Conservation (phyloP, 2,113 vertebrate genomes). For the Heloderma charlesbogerti region DNA sequence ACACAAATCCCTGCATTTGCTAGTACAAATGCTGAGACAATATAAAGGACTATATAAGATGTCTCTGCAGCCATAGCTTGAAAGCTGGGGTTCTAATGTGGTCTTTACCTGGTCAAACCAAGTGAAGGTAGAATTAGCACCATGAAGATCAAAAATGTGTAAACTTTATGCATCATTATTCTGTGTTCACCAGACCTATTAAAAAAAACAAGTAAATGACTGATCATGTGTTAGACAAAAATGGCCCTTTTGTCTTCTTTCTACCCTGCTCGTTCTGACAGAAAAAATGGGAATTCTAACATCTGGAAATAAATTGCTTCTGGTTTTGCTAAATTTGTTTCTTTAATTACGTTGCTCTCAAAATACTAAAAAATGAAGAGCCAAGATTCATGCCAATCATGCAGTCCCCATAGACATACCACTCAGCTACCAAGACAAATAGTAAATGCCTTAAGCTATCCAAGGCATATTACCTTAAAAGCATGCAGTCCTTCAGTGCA, state of each 20-base stretch:
- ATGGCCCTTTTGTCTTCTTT: background rate
- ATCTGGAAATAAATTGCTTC: background rate
- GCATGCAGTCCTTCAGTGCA: background rate
- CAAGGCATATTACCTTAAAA: background rate
- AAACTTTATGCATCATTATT: conserved; percentile 95
- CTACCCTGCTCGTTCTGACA: background rate
- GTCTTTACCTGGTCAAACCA: conserved; percentile 93
- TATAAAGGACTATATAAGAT: background rate
- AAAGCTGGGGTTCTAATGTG: background rate
- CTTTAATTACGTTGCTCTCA: background rate
- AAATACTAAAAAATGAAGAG: background rate
- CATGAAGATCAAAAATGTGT: conserved; percentile 97
- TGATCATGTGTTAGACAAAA: background rate
- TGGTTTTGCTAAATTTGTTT: background rate
- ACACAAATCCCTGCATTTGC: background rate
- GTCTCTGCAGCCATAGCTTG: background rate
- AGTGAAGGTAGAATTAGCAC: conserved; percentile 95
- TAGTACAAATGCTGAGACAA: too few relatives aligned
- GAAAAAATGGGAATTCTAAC: background rate
- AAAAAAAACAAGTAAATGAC: conserved; percentile 29
- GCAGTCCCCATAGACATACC: background rate
- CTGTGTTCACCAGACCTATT: conserved; percentile 90
- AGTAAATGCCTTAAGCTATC: background rate
- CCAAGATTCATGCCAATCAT: background rate
- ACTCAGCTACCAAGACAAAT: background rate